Evolutionary conservation across 2,797 vertebrate species (phyloP).

Genomic region (Simalia tracyae): DNA sequence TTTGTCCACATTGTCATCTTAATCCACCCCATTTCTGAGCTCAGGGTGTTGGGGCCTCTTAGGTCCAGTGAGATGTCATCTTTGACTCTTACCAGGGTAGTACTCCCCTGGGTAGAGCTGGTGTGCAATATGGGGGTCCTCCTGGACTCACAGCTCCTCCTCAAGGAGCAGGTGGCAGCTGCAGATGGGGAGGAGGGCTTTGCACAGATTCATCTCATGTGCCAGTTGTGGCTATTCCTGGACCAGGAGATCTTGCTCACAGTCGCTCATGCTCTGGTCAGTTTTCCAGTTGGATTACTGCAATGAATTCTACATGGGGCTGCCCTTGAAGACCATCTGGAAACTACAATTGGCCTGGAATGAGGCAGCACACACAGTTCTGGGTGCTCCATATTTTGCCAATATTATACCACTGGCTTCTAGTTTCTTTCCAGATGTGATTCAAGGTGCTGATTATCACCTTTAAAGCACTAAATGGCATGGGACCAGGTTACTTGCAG

Average conservation of each 20-base stretch:
- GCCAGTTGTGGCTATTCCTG: neutral
- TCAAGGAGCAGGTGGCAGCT: too few relatives aligned
- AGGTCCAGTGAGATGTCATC: too few relatives aligned
- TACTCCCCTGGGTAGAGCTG: neutral
- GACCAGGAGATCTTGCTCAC: neutral
- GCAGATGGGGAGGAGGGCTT: neutral
- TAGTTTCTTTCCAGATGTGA: neutral
- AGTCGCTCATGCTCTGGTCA: neutral
- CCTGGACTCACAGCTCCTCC: neutral
- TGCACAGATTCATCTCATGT: neutral
- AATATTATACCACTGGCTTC: neutral
- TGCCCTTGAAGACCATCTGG: neutral
- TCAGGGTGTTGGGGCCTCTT: too few relatives aligned
- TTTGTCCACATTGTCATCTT: neutral
- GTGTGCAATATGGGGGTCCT: neutral
- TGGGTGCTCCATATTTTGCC: neutral
- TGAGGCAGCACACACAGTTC: neutral
- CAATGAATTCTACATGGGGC: neutral
- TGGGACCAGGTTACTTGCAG: neutral
- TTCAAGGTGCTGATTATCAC: neutral
- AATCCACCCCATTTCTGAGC: too few relatives aligned
- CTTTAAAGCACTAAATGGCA: neutral
- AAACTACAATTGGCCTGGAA: neutral
- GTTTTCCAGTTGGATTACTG: neutral
- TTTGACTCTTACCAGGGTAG: too few relatives aligned